Evolutionary conservation across 2,888 invertebrate species (phyloP), one percentile per base, ranked within the genome.

Genomic region (Apotomis turbidana): DNA sequence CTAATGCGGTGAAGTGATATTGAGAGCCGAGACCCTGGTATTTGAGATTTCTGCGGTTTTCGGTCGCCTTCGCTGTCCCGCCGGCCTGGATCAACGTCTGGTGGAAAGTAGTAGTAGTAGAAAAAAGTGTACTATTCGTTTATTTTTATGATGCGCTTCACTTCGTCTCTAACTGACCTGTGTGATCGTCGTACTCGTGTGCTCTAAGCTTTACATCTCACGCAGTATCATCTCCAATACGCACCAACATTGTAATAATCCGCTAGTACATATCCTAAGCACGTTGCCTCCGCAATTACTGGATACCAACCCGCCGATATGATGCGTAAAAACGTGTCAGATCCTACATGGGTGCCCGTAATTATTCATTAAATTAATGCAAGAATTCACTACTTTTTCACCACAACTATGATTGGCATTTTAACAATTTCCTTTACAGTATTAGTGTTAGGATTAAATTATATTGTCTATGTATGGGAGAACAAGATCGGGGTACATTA

Each of bases 321-420:
- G 67, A 55, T 67, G 41, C 36, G 74, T 75, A 85, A 87, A 84
- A 87, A 87, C 84, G 86, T 85, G 83, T 83, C 79, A 74, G 76
- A 70, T 68, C 81, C 76, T 81, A 81, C 79, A 83, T 79, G 81
- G 83, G 74, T 74, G 74, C 73, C 70, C 70, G 78, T 86, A 85
- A 88, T 87, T 86, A 87, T 87, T 85, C 84, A 84, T 76, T 76
- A 82, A 87, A 87, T 85, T 81, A 85, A 85, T 84, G 81, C 81
- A 76, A 76, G 74, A 73, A 73, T 77, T 70, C 68, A 68, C 58
- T 58, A 74, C 73, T 88, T 88, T 85, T 89, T 87, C 68, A 75
- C 55, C 60, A 68, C 59, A 72, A 60, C 61, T 61, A 59, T 68
- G 69, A 77, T 75, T 81, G 87, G 86, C 77, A 85, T 83, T 87